Base-by-base conservation (phyloP, 2,113 vertebrate genomes). In the Crotalus horridus region DNA sequence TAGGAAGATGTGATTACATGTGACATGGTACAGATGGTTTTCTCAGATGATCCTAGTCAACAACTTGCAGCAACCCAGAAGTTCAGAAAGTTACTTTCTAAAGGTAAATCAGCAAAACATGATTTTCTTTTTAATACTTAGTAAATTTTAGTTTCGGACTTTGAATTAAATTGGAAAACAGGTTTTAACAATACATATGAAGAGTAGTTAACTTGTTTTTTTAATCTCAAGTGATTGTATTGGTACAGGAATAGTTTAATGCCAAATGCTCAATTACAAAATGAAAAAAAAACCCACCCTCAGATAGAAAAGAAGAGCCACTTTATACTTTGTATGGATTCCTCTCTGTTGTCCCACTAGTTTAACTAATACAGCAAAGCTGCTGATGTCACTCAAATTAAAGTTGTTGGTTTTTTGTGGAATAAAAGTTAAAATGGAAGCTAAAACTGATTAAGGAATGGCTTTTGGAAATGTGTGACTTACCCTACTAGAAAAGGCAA, bases 11-110 rank as follows among this genome's bases (percentile, higher is more conserved):
- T 99, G 93, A 99, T 99, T 97, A 99, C 98, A 0, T 96, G 97
- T 93, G 98, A 99, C 95, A 98, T 99, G 99, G 96, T 99, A 91
- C 98, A 99, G 96, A 99, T 99, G 99, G 98, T 99, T 96, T 99
- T 99, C 96, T 99, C 99, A 0, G 98, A 99, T 91, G 98, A 99
- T 95, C 97, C 98, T 90, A 98, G 98, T 92, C 98, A 99, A 90
- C 99, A 99, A 4, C 98, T 99, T 23, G 97, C 98, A 94, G 98
- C 98, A 90, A 99, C 99, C 92, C 99, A 99, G 94, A 99, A 98
- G 95, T 99, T 99, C 97, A 98, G 99, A 95, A 99, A 99, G 89
- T 96, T 99, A 88, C 98, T 99, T 11, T 99, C 99, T 96, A 99
- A 99, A 98, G 98, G 98, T 98, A 95, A 5, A 0, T 89, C 21